Conservation (phyloP, 2,113 vertebrate genomes). For the Ictidomys tridecemlineatus region DNA sequence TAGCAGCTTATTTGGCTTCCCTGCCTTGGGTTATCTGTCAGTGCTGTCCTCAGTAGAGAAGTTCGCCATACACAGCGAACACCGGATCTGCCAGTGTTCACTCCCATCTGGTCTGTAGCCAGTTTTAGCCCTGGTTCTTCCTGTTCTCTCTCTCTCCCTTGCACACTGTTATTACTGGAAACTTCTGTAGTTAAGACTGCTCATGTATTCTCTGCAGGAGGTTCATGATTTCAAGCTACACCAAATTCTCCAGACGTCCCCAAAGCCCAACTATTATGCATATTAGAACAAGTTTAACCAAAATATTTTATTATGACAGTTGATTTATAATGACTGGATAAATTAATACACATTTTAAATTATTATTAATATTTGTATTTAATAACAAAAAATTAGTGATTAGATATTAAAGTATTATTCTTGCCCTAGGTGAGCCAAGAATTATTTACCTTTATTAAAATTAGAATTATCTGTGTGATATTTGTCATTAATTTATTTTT, state of each 20-base stretch:
- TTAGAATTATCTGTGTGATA: slow-evolving; percentile 3
- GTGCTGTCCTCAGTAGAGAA: not conserved
- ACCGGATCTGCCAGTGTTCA: not conserved
- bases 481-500: not conserved
- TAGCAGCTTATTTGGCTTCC: not conserved
- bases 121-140: not conserved
- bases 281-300: not conserved
- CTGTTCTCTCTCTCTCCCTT: not conserved
- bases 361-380: slow-evolving; percentile 46
- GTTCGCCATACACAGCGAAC: not conserved
- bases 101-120: not conserved
- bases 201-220: not conserved
- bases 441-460: slow-evolving; percentile 17
- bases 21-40: not conserved
- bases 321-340: not conserved
- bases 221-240: not conserved
- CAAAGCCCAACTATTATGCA: not conserved
- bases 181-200: not conserved
- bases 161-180: not conserved
- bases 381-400: not conserved
- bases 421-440: not conserved
- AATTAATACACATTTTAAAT: not conserved
- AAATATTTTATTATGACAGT: not conserved
- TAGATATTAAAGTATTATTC: not conserved
- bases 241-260: not conserved